A percentile compares a stretch with the other conserved stretches of the same genome.
phyloP scores from a whole-genome alignment of 2,888 invertebrate genomes.

The Bellardia bayeri region DNA sequence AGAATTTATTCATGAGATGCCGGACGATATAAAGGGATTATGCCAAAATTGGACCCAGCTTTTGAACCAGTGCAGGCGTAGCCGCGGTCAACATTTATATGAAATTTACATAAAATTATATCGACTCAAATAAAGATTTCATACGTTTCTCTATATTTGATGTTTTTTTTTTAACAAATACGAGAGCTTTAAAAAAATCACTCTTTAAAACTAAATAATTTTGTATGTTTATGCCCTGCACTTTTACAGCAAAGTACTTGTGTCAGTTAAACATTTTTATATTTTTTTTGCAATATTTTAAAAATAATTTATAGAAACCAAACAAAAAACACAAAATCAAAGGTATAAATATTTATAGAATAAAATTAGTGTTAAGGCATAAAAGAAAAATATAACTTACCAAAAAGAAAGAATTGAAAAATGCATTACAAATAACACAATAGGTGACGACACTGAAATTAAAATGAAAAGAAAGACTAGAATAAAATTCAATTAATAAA shows the following conservation, averaged over 20 bases:
- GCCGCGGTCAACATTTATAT: no score
- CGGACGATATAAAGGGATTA: no score
- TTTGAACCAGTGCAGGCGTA: no score
- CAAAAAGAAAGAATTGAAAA: constrained; percentile 11
- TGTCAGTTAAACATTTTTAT: constrained; percentile 1
- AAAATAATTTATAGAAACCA: constrained; percentile 8
- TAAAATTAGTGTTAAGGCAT: background rate
- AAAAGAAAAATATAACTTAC: background rate
- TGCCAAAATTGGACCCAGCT: no score
- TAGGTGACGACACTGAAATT: constrained; percentile 31
- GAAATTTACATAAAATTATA: no score
- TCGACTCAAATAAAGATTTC: no score
- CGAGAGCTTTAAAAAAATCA: no score
- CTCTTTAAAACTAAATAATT: no score
- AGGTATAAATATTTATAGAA: background rate
- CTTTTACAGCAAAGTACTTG: constrained; percentile 7
- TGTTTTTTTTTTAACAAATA: no score
- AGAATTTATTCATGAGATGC: no score
- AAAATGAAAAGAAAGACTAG: constrained; percentile 17
- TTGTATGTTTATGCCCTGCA: background rate
- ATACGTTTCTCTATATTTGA: no score
- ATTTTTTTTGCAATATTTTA: background rate
- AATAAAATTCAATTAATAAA: constrained; percentile 55
- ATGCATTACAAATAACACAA: background rate
- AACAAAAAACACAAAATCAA: background rate